A percentile compares a stretch with the other conserved stretches of the same genome.
Evolutionary conservation across 1,140 invertebrate species (phyloP).

Genomic region (Trialeurodes vaporariorum): DNA sequence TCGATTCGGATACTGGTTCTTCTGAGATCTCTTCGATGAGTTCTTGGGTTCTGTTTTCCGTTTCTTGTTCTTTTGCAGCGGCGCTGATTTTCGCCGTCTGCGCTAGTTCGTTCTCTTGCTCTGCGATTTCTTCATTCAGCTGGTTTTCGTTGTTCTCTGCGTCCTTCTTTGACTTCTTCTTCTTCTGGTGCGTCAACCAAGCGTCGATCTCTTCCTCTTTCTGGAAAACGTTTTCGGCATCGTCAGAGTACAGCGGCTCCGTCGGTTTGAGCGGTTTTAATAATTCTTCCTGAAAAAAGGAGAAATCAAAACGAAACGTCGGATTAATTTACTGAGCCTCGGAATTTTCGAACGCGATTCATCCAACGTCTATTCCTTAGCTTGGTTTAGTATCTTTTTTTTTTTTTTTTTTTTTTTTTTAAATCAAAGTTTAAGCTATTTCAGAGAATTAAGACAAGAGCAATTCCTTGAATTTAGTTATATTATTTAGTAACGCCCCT

Average conservation of each 20-base stretch:
- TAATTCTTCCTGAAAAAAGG: background rate
- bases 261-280: background rate
- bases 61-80: background rate
- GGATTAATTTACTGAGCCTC: no score
- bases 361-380: no score
- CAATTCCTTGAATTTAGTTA: no score
- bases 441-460: no score
- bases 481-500: no score
- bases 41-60: background rate
- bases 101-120: background rate
- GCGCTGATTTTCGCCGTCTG: background rate
- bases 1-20: no score
- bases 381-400: no score
- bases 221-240: background rate
- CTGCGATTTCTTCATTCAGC: background rate
- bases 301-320: no score
- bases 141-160: background rate
- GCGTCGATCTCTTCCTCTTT: background rate
- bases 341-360: no score
- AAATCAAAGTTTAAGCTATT: no score
- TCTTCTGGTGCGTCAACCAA: background rate
- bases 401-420: no score
- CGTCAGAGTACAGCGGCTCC: background rate
- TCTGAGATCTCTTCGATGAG: background rate
- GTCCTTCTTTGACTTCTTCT: background rate